Conservation (phyloP, 1,140 invertebrate genomes). For the Xylocopa sonorina region DNA sequence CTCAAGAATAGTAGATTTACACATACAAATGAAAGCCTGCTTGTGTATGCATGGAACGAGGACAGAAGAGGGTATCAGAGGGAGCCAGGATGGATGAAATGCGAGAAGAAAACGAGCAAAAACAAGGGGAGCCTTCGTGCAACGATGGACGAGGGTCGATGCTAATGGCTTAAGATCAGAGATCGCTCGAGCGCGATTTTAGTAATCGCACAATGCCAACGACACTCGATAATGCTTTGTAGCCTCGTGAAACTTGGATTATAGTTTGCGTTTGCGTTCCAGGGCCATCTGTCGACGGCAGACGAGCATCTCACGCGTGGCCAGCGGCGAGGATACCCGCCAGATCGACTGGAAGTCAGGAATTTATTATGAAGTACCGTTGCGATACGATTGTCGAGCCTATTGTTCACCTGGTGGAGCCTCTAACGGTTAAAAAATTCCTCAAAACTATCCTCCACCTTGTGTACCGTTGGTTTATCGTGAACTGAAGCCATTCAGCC, state of each 20-base stretch:
- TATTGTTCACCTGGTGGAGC: slow-evolving; percentile 26
- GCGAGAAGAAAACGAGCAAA: too few species aligned
- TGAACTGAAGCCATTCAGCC: neutral
- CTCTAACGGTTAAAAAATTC: slow-evolving; percentile 48
- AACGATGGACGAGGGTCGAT: slow-evolving; percentile 11
- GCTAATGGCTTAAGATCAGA: slow-evolving; percentile 31
- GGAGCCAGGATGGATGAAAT: too few species aligned
- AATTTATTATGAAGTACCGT: slow-evolving; percentile 46
- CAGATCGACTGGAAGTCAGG: slow-evolving; percentile 14
- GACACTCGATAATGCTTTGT: neutral
- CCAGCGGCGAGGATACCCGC: too few species aligned
- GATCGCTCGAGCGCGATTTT: slow-evolving; percentile 36
- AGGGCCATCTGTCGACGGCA: too few species aligned
- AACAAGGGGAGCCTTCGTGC: too few species aligned
- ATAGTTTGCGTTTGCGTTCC: too few species aligned
- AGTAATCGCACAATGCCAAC: neutral
- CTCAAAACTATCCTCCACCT: slow-evolving; percentile 22
- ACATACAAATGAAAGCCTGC: too few species aligned
- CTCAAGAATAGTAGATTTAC: too few species aligned
- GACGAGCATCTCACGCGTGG: too few species aligned
- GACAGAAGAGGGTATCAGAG: too few species aligned
- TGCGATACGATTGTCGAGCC: slow-evolving; percentile 20
- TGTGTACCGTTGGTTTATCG: slow-evolving; percentile 37
- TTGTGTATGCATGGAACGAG: too few species aligned
- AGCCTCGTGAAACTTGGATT: too few species aligned